These are phyloP conservation scores for Hemaris fuciformis DNA, from an alignment of 2,888 invertebrate genomes.

Conservation along the genomic window DNA sequence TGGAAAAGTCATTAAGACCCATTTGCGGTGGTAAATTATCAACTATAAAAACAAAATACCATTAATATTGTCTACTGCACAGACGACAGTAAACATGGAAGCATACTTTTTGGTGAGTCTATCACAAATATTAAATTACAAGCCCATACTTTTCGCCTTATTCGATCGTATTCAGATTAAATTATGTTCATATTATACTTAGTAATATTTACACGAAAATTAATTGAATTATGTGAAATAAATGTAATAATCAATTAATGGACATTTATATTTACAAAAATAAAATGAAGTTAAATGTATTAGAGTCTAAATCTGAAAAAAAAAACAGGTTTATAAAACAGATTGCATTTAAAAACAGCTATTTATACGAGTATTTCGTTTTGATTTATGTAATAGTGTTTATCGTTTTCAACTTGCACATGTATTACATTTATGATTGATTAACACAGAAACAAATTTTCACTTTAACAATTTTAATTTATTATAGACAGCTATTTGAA, in stretches of 20 bases:
- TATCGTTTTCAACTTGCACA: not conserved
- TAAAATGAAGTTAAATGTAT: no score
- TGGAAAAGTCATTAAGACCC: not conserved
- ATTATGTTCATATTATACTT: no score
- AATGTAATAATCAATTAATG: no score
- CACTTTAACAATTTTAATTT: conserved; percentile 1
- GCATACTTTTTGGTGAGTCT: not conserved
- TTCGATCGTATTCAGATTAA: not conserved
- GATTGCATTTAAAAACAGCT: no score
- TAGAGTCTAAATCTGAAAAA: no score
- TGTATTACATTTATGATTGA: not conserved
- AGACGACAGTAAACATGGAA: not conserved
- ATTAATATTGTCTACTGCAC: not conserved
- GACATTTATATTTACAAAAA: not conserved
- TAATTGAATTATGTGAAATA: no score
- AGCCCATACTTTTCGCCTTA: not conserved
- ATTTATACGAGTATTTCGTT: no score
- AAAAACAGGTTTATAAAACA: no score
- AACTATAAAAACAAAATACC: not conserved
- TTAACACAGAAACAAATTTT: not conserved
- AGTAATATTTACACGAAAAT: not conserved
- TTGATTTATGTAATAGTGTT: no score
- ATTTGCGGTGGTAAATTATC: not conserved
- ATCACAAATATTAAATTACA: not conserved
- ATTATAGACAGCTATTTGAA: not conserved